Percentiles rank a stretch among this genome's conserved stretches.
Evolutionary conservation across 2,888 invertebrate genomes (phyloP).

Genomic region (Thera britannica): DNA sequence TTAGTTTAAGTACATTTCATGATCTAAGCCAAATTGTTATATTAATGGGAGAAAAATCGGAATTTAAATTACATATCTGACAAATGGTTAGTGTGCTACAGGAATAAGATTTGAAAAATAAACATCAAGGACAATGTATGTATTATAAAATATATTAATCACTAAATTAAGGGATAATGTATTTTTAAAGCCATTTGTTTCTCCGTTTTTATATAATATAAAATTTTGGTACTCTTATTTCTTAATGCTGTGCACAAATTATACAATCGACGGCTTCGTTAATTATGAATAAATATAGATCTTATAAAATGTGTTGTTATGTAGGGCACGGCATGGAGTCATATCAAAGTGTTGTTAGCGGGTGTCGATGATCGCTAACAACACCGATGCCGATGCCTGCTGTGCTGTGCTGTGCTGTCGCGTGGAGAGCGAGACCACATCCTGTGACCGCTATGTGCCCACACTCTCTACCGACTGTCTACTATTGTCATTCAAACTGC

Average conservation of each 20-base stretch:
- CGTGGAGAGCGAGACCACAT: neutral
- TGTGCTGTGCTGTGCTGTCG: slow-evolving; percentile 37
- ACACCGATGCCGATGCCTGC: slow-evolving; percentile 44
- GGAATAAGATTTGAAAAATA: slow-evolving; percentile 75
- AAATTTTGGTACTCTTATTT: slow-evolving; percentile 71
- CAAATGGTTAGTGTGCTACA: slow-evolving; percentile 85
- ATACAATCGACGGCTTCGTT: slow-evolving; percentile 70
- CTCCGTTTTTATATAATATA: slow-evolving; percentile 81
- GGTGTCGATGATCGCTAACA: slow-evolving; percentile 48
- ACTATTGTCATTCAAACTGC: slow-evolving; percentile 5
- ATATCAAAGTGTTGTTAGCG: slow-evolving; percentile 58
- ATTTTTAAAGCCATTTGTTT: slow-evolving; percentile 82
- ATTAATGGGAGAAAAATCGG: slow-evolving; percentile 82
- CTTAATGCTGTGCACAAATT: slow-evolving; percentile 81
- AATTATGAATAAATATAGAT: slow-evolving; percentile 61
- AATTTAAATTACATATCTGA: slow-evolving; percentile 85
- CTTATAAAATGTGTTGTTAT: slow-evolving; percentile 70
- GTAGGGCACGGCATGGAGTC: slow-evolving; percentile 64
- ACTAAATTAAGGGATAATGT: slow-evolving; percentile 81
- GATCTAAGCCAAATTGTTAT: slow-evolving; percentile 78
- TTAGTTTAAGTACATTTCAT: slow-evolving; percentile 71
- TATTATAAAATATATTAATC: slow-evolving; percentile 82
- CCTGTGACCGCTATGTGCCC: too few relatives aligned
- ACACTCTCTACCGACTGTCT: neutral
- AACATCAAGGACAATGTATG: slow-evolving; percentile 82